phyloP scores from a whole-genome alignment of 2,113 vertebrate genomes.

The Tyto alba region DNA sequence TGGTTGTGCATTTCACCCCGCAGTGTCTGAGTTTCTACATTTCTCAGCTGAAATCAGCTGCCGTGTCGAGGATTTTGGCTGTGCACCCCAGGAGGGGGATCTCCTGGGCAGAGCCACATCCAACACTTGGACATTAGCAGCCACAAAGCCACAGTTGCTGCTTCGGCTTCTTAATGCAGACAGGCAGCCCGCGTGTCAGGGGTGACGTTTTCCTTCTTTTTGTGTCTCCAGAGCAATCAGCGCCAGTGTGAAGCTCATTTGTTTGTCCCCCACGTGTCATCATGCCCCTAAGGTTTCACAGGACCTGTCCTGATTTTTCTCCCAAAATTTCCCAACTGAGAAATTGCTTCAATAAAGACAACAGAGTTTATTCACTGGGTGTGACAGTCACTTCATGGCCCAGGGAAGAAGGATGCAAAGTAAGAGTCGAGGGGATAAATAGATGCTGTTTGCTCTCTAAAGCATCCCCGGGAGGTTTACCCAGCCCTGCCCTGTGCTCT shows the following conservation, averaged over 20 bases:
- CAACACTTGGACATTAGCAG: neutral
- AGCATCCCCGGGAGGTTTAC: neutral
- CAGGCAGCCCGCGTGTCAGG: rapidly evolving
- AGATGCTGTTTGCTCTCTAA: neutral
- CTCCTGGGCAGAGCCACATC: neutral
- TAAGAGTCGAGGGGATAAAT: neutral
- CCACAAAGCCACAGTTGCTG: rapidly evolving
- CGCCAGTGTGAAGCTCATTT: neutral
- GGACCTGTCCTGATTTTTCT: neutral
- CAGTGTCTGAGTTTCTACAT: neutral
- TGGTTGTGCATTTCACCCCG: neutral
- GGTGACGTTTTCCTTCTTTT: neutral
- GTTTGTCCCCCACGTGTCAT: neutral
- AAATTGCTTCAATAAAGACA: neutral
- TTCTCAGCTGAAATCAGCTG: neutral
- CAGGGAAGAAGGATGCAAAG: neutral
- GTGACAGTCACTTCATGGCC: neutral
- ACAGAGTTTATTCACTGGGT: neutral
- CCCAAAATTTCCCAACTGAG: neutral
- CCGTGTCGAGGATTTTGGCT: neutral
- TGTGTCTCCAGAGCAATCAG: neutral
- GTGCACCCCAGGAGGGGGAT: too few relatives aligned
- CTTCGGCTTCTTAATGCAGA: neutral
- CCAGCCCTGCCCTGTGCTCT: neutral
- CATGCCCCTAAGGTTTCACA: neutral